Conservation (phyloP, 2,888 invertebrate genomes). For the Ditylenchus weischeri region DNA sequence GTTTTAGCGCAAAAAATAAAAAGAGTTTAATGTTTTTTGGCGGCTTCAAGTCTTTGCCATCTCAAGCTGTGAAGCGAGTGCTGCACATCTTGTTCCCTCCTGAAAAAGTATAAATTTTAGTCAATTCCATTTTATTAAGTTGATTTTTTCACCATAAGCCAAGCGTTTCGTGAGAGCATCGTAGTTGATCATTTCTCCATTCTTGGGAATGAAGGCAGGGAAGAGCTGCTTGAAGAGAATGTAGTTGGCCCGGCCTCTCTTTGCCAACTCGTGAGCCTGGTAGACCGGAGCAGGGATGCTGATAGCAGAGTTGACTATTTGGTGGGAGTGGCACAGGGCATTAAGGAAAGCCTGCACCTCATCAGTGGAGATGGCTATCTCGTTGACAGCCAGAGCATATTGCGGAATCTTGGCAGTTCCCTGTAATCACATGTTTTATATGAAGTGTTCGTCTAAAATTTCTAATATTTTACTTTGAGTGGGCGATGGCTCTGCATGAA, state of each 20-base stretch:
- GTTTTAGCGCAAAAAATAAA: too few species aligned
- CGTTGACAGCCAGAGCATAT: conserved; percentile 33
- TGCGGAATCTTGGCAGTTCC: conserved; percentile 35
- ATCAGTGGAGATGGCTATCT: conserved; percentile 22
- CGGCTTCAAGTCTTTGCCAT: too few species aligned
- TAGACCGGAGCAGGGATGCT: conserved; percentile 32
- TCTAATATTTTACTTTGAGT: conserved; percentile 21
- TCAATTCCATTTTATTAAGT: too few species aligned
- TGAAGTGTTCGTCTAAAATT: neutral
- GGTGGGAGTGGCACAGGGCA: conserved; percentile 28
- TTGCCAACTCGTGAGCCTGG: conserved; percentile 32
- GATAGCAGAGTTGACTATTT: conserved; percentile 24
- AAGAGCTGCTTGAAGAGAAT: too few species aligned
- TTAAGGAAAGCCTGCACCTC: conserved; percentile 25
- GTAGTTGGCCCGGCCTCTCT: conserved; percentile 30
- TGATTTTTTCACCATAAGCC: conserved; percentile 17
- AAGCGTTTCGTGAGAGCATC: conserved; percentile 14
- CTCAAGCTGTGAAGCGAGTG: too few species aligned
- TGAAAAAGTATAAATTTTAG: too few species aligned
- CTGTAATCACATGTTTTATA: conserved; percentile 19
- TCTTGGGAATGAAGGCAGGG: neutral
- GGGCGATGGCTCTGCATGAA: conserved; percentile 30
- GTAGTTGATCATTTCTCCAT: conserved; percentile 16
- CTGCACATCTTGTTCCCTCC: too few species aligned
- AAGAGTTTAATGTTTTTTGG: too few species aligned